phyloP scores from a whole-genome alignment of 2,113 vertebrate species.

The Notarius lentiginosus region DNA sequence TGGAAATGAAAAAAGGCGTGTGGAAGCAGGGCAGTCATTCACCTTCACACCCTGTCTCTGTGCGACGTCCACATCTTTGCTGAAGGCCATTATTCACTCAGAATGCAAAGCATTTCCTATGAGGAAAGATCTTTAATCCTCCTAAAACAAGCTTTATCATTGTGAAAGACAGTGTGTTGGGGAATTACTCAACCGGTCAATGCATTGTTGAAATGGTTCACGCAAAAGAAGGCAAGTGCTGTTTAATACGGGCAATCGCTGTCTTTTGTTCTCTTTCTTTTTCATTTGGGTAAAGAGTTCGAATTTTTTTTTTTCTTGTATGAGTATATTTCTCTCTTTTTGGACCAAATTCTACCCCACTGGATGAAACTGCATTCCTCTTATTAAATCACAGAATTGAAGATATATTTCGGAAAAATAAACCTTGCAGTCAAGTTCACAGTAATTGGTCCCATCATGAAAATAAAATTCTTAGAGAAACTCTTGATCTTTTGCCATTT shows the following conservation, averaged over 20 bases:
- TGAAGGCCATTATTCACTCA: conserved; percentile 8
- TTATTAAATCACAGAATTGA: no score
- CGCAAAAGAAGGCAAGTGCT: neutral
- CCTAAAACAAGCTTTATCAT: neutral
- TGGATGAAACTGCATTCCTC: no score
- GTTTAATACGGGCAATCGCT: neutral
- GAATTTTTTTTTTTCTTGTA: neutral
- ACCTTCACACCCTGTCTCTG: neutral
- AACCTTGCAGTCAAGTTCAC: no score
- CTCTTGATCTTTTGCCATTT: no score
- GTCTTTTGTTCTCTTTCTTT: neutral
- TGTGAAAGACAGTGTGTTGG: neutral
- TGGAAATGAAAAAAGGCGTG: neutral
- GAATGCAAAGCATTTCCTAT: neutral
- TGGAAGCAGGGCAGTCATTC: neutral
- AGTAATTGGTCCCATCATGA: no score
- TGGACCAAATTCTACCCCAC: no score
- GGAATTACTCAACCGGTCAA: neutral
- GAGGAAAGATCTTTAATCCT: neutral
- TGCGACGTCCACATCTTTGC: neutral
- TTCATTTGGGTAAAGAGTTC: neutral
- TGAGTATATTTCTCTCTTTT: neutral
- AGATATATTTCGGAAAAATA: no score
- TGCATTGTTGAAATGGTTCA: neutral
- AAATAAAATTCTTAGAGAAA: no score